Evolutionary conservation across 2,888 invertebrate species (phyloP).

Genomic region (Tenthredo mesomela): DNA sequence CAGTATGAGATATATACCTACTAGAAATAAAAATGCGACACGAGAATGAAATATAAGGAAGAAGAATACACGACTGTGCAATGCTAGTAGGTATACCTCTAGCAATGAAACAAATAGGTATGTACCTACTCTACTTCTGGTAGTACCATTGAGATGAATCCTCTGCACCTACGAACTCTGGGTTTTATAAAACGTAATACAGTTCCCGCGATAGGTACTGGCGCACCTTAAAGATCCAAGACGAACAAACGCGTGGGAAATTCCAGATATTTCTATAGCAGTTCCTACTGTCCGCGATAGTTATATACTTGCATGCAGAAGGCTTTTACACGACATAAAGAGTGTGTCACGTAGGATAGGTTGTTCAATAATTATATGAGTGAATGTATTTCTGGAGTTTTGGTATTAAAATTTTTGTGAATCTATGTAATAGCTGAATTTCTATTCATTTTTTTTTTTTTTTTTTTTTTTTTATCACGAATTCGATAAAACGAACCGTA

Average conservation of each 20-base stretch:
- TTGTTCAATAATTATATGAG: background rate
- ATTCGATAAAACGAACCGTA: background rate
- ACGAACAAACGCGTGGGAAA: slow-evolving; percentile 32
- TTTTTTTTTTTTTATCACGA: too few relatives aligned
- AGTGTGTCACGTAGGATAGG: background rate
- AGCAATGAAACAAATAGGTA: background rate
- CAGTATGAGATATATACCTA: background rate
- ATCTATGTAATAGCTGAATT: too few relatives aligned
- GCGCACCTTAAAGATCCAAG: slow-evolving; percentile 16
- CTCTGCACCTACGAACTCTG: slow-evolving; percentile 11
- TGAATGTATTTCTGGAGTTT: background rate
- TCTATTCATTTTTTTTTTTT: background rate
- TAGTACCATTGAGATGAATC: slow-evolving; percentile 24
- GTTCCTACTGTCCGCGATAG: background rate
- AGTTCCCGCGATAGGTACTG: slow-evolving; percentile 23
- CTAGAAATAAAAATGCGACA: background rate
- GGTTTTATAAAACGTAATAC: slow-evolving; percentile 22
- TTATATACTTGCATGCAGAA: slow-evolving; percentile 22
- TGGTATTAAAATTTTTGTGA: background rate
- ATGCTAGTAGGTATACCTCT: background rate
- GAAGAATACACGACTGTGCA: background rate
- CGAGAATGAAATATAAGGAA: background rate
- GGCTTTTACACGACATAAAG: background rate
- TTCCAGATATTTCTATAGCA: background rate
- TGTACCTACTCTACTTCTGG: background rate